A percentile compares a stretch with the other conserved stretches of the same genome.
Evolutionary conservation across 30 jellyfish, hydroid and myxozoan genomes (phyloP).

Genomic region (Cassiopea andromeda): DNA sequence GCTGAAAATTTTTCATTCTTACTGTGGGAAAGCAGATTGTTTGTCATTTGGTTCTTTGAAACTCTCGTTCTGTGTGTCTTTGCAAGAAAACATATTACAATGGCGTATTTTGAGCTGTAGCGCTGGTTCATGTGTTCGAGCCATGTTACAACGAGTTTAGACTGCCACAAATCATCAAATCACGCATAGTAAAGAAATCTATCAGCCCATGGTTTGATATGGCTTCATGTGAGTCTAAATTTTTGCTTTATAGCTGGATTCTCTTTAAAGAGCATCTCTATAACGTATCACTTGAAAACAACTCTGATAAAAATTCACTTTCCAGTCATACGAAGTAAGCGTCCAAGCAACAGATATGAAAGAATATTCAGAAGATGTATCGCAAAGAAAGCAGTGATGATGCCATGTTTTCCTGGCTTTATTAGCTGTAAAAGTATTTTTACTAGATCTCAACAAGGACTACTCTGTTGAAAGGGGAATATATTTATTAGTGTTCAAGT

Average conservation of each 20-base stretch:
- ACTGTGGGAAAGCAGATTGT: conserved; percentile 32
- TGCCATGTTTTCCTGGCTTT: too few relatives aligned
- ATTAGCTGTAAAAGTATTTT: too few relatives aligned
- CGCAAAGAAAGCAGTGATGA: too few relatives aligned
- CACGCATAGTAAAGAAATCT: neutral
- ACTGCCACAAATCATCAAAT: neutral
- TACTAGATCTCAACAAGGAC: too few relatives aligned
- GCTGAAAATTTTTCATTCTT: conserved; percentile 19
- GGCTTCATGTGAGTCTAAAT: conserved; percentile 47
- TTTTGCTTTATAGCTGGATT: neutral
- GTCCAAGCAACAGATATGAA: too few relatives aligned
- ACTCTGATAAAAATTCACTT: neutral
- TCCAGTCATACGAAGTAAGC: too few relatives aligned
- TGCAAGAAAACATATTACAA: neutral
- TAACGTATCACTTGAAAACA: neutral
- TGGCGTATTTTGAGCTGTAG: neutral
- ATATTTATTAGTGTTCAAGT: too few relatives aligned
- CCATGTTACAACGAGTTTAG: neutral
- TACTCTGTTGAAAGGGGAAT: too few relatives aligned
- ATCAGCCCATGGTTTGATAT: conserved; percentile 3
- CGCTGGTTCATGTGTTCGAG: neutral
- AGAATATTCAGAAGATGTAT: too few relatives aligned
- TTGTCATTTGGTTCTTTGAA: conserved; percentile 1
- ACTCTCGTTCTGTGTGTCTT: neutral
- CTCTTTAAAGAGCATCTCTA: too few relatives aligned